Base-by-base conservation (phyloP, 2,888 invertebrate species). In the Oscheius sp. region DNA sequence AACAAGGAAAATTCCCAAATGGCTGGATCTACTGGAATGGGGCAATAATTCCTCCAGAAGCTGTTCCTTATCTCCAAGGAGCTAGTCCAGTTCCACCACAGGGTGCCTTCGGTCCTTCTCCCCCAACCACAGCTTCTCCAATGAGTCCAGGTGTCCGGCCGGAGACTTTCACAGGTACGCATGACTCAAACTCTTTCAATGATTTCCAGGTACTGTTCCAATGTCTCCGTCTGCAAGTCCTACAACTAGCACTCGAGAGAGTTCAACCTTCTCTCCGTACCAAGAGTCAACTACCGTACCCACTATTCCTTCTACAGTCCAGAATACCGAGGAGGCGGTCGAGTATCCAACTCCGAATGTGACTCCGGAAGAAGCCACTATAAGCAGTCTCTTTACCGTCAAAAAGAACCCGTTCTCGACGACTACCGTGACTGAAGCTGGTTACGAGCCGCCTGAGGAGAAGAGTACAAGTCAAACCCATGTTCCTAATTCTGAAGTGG, bases 401-500 rank as follows among this genome's bases (percentile, higher is more conserved):
- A 55, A 53, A 32, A 21, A 70, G 29, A 70, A 70, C 29, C 58
- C 70, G n/a, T 70, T 29, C 53, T n/a, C 60, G 11, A 7, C 60
- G 10, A n/a, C 60, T 11, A 37, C 29, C 13, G 37, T 1, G 7
- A 10, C 60, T 37, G 11, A 29, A 58, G 5, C 58, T 3, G 58
- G 47, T 1, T 53, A 50, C 29, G 33, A 62, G 59, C 21, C 32
- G 33, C 53, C 51, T 1, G 35, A 74, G 0, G 68, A 65, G 0
- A 42, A 42, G 42, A 42, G 42, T 42, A 11, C 33, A 10, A 53
- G 53, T 53, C n/a, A 53, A 53, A 53, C n/a, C 3, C 5, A 29
- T 4, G 58, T 13, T 10, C 68, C 72, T 2, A 74, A 74, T 9
- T 73, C 79, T 11, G 60, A 70, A 50, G 60, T 70, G n/a, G 73